Base-by-base conservation (phyloP, 2,888 invertebrate genomes). In the Nipponacmea schrenckii region DNA sequence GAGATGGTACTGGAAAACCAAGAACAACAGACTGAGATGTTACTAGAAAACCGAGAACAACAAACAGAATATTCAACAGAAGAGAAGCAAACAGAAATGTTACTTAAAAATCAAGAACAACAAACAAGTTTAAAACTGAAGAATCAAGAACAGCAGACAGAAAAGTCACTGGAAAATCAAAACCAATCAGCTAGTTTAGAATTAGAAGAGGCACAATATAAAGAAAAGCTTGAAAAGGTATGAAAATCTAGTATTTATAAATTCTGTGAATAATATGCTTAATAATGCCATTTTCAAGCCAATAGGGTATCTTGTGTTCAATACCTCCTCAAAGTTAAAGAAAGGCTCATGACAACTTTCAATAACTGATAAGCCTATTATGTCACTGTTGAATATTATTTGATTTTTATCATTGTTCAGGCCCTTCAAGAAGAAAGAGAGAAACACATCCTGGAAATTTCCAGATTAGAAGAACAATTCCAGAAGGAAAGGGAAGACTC, bases 391-490 rank as follows among this genome's bases (percentile, higher is more conserved):
- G 4, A 31, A 31, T 4, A 4, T 2, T 31, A 4, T 31, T 31
- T 31, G 31, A 31, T 39, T 39, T 5, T 39, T 5, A 39, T 39
- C 39, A 39, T 8, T 39, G 39, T 71, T 24, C 73, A 83, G 83
- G 74, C 72, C 56, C 45, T 76, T 56, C 66, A 68, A 27, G 68
- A 73, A n/a, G 70, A 74, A 66, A 92, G 92, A 69, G 90, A 92
- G 73, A 93, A 94, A 80, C 94, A 94, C 86, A 94, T 93, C 88
- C 93, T 92, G 24, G 94, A 95, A 88, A 90, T 95, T 62, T 94
- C 94, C 81, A 93, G 93, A 8, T 90, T 95, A 77, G 74, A 78
- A 31, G 45, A 72, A 62, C 77, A 77, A 64, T 74, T 82, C 62
- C 80, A 85, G 73, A 81, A 78, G 70, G 82, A 84, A 27, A 82